phyloP scores from a whole-genome alignment of 2,888 invertebrate genomes.

The Pyrrhosoma nymphula region DNA sequence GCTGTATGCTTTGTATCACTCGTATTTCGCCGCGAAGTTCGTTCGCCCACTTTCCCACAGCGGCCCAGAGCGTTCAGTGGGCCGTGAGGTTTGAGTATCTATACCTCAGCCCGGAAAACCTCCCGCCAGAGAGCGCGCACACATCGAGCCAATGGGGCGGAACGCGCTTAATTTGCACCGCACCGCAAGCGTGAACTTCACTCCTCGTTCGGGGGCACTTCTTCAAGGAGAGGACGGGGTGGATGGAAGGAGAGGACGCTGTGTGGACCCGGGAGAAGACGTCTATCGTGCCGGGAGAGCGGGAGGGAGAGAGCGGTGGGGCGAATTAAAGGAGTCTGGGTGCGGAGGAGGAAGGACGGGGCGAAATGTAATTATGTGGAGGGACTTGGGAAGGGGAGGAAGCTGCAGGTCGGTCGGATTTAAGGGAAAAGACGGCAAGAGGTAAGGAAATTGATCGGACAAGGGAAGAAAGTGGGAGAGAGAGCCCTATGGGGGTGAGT shows the following conservation, averaged over 20 bases:
- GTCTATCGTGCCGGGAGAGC: neutral
- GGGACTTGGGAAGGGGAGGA: neutral
- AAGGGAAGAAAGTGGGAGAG: neutral
- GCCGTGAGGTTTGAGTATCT: neutral
- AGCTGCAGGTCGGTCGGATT: neutral
- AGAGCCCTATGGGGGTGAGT: neutral
- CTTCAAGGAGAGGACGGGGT: neutral
- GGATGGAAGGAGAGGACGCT: neutral
- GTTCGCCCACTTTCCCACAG: no score
- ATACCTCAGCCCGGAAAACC: no score
- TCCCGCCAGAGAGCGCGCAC: neutral
- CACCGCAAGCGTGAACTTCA: slow-evolving; percentile 25
- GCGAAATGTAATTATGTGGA: slow-evolving; percentile 8
- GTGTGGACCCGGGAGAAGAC: neutral
- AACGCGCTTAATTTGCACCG: neutral
- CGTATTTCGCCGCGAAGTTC: no score
- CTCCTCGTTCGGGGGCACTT: neutral
- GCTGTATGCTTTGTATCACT: no score
- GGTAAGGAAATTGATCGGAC: slow-evolving; percentile 16
- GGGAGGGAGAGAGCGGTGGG: neutral
- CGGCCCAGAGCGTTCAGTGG: neutral
- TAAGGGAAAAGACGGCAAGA: neutral
- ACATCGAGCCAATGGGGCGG: slow-evolving; percentile 12
- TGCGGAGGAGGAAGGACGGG: slow-evolving; percentile 5
- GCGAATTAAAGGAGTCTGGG: slow-evolving; percentile 5